A percentile compares a stretch with the other conserved stretches of the same genome.
Conservation (phyloP, 2,797 vertebrate genomes). For the Sandelia bainsii region DNA sequence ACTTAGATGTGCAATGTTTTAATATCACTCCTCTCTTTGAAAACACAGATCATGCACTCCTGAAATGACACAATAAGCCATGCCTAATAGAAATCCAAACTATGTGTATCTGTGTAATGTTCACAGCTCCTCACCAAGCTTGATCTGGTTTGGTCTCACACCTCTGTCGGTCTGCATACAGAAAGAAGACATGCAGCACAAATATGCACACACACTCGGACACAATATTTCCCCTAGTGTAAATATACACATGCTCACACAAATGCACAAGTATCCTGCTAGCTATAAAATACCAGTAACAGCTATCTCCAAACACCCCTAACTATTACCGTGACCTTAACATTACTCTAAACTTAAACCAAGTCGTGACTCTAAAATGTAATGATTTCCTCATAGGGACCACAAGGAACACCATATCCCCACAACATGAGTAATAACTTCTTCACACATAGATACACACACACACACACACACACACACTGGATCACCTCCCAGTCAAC, state of each 20-base stretch:
- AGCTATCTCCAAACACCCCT: slow-evolving; percentile 23
- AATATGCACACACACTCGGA: slow-evolving; percentile 15
- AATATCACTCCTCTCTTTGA: neutral
- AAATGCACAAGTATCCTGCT: slow-evolving; percentile 16
- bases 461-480: slow-evolving; percentile 23
- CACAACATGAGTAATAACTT: too few species aligned
- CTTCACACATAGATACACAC: neutral
- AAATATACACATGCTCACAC: slow-evolving; percentile 11
- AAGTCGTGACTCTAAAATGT: slow-evolving; percentile 6
- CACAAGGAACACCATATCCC: too few species aligned
- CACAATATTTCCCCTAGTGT: neutral
- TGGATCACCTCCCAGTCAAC: slow-evolving; percentile 34
- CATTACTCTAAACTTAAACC: slow-evolving; percentile 21
- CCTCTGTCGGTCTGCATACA: slow-evolving; percentile 58
- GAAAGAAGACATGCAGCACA: slow-evolving; percentile 29
- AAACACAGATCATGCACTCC: neutral
- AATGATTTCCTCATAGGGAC: too few species aligned
- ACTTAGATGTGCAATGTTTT: neutral
- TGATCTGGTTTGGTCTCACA: slow-evolving; percentile 64
- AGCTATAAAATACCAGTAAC: slow-evolving; percentile 28
- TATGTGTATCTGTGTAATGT: slow-evolving; percentile 43
- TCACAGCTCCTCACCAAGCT: slow-evolving; percentile 40
- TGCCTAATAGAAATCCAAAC: slow-evolving; percentile 13
- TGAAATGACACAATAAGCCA: slow-evolving; percentile 18
- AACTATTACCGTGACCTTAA: neutral